phyloP scores from a whole-genome alignment of 2,113 vertebrate species.

The Platichthys stellatus region DNA sequence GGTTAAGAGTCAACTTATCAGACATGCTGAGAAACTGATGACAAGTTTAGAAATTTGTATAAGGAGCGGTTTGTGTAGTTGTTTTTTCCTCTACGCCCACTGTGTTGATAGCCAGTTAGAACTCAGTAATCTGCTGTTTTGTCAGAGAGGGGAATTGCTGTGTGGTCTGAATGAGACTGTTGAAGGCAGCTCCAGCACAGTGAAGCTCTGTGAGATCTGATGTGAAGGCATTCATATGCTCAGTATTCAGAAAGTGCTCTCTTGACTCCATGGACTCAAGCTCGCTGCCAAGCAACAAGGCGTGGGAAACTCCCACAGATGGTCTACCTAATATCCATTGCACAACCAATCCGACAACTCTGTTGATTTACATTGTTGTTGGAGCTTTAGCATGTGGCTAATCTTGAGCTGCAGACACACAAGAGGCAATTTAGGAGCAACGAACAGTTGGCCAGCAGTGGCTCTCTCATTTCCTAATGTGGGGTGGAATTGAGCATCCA shows the following conservation, averaged over 20 bases:
- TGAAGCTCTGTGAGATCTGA: constrained; percentile 60
- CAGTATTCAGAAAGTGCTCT: constrained; percentile 71
- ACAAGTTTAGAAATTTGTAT: constrained; percentile 2
- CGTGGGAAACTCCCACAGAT: constrained; percentile 51
- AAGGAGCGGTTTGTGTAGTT: constrained; percentile 1
- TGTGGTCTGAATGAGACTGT: constrained; percentile 70
- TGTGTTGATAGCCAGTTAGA: constrained; percentile 32
- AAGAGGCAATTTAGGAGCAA: constrained; percentile 3
- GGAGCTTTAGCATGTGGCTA: constrained; percentile 22
- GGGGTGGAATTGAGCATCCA: neutral
- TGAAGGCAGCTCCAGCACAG: constrained; percentile 62
- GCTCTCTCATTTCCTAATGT: constrained; percentile 18
- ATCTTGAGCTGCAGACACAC: constrained; percentile 23
- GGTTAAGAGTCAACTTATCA: neutral
- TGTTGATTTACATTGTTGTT: constrained; percentile 34
- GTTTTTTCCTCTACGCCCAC: neutral
- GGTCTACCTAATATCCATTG: constrained; percentile 41
- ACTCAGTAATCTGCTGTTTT: constrained; percentile 42
- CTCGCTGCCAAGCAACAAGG: constrained; percentile 60
- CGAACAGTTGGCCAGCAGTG: constrained; percentile 1
- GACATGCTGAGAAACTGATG: neutral
- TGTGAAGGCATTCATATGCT: constrained; percentile 64
- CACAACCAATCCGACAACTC: constrained; percentile 33
- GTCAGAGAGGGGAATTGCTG: constrained; percentile 47
- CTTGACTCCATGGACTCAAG: constrained; percentile 36